Conservation (phyloP, 2,113 vertebrate genomes). For the Scomber colias region DNA sequence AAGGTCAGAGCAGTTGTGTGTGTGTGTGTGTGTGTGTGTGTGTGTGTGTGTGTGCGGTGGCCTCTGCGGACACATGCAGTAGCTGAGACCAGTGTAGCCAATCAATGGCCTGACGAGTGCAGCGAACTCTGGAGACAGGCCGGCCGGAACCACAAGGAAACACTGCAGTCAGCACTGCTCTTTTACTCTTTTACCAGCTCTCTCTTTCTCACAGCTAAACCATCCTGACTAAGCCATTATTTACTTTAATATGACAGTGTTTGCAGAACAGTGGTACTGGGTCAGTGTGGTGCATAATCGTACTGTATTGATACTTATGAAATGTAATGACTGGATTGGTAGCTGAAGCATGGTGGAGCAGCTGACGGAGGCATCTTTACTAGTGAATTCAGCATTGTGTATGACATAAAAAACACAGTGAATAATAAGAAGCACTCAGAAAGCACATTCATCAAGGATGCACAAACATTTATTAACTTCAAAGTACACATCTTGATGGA, state of each 20-base stretch:
- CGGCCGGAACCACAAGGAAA: constrained; percentile 45
- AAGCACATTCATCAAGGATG: too few species aligned
- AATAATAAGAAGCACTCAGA: too few species aligned
- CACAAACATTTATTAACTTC: too few species aligned
- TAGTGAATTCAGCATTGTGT: too few species aligned
- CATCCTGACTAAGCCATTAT: not conserved
- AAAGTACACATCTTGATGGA: not conserved
- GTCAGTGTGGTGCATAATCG: not conserved
- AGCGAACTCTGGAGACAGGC: constrained; percentile 65
- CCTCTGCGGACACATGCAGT: constrained; percentile 68
- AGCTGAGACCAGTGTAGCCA: constrained; percentile 66
- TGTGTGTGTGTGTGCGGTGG: constrained; percentile 24
- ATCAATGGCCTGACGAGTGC: constrained; percentile 72
- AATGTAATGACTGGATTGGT: not conserved
- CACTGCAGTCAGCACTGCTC: constrained; percentile 63
- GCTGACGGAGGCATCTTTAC: too few species aligned
- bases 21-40: constrained; percentile 33
- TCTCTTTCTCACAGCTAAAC: constrained; percentile 1
- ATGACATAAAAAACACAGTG: too few species aligned
- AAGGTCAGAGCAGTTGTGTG: constrained; percentile 55
- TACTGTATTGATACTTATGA: not conserved
- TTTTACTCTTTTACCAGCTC: constrained; percentile 16
- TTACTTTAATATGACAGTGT: constrained; percentile 20
- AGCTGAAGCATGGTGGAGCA: not conserved
- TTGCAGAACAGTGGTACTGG: constrained; percentile 11